Conservation (phyloP, 2,888 invertebrate genomes). For the Drosophila picticornis region DNA sequence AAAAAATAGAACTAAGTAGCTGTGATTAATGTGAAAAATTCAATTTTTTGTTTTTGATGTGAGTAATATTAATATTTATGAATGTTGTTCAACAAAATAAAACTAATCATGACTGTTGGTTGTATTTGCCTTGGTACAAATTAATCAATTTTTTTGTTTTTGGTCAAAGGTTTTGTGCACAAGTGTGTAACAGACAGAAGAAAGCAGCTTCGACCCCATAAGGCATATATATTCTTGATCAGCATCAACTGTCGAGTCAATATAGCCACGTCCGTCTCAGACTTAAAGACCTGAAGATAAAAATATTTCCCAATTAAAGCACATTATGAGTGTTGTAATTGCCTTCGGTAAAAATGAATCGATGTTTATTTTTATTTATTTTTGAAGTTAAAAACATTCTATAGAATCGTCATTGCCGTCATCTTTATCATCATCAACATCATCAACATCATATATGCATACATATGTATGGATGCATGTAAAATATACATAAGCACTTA, state of each 20-base stretch:
- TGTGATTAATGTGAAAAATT: constrained; percentile 45
- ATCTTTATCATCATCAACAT: constrained; percentile 23
- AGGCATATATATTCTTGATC: background rate
- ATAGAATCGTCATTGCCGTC: constrained; percentile 48
- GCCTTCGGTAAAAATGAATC: constrained; percentile 68
- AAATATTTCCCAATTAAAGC: constrained; percentile 24
- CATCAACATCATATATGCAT: constrained; percentile 3
- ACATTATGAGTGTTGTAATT: constrained; percentile 25
- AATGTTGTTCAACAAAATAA: constrained; percentile 29
- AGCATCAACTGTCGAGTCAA: background rate
- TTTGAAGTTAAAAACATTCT: constrained; percentile 60
- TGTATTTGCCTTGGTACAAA: constrained; percentile 52
- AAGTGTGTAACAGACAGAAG: background rate
- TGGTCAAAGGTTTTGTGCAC: background rate
- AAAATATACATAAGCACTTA: constrained; percentile 45
- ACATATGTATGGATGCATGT: constrained; percentile 21
- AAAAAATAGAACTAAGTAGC: constrained; percentile 44
- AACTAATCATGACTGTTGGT: constrained; percentile 29
- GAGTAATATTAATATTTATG: constrained; percentile 27
- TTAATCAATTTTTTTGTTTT: constrained; percentile 67
- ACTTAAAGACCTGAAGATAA: too few relatives aligned
- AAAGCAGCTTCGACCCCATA: background rate
- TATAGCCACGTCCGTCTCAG: background rate
- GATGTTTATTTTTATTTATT: constrained; percentile 57
- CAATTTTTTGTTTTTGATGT: constrained; percentile 27